Evolutionary conservation across 2,113 vertebrate genomes (phyloP), one percentile per base, ranked within the genome.

Genomic region (Hippoglossus stenolepis): DNA sequence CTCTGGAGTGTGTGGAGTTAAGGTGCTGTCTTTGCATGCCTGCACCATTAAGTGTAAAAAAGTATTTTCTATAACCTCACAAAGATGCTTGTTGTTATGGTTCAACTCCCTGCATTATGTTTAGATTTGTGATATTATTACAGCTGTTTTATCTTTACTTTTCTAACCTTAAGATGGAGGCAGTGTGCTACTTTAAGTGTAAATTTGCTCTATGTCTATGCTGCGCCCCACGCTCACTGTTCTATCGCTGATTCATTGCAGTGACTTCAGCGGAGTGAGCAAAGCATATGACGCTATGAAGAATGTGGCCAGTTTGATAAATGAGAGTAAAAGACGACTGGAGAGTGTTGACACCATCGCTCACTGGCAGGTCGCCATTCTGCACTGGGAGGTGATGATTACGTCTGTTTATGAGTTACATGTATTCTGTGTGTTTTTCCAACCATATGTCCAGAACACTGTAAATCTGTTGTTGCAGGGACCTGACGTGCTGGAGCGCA

Each of bases 271-370:
- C 64, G 93, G 96, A 9, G 96, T 98, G 84, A 97, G 95, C 90
- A 93, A 96, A 79, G 98, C 98, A 0, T 95, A 98, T 0, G 95
- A 97, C 75, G 95, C 97, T 24, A 99, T 99, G 98, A 99, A 97
- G 94, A 98, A 99, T 0, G 98, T 99, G 3, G 97, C 98, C 0
- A 97, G 97, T 88, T 90, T 99, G 75, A 99, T 99, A 86, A 99
- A 99, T 0, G 98, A 99, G 91, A 95, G 96, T 45, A 99, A 99
- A 82, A 94, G 98, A 75, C 95, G 96, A 62, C 88, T 98, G 51
- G 98, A 99, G 90, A 99, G 96, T 82, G 93, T 99, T 26, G 97
- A 98, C 91, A 96, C 98, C 93, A 99, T 99, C 12, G 98, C 98
- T 2, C 95, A 95, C 67, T 99, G 98, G 98, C 97, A 99, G 90